A percentile compares a stretch with the other conserved stretches of the same genome.
These are phyloP conservation scores for Solea senegalensis DNA, from an alignment of 2,113 vertebrate genomes.

Conservation along the genomic window DNA sequence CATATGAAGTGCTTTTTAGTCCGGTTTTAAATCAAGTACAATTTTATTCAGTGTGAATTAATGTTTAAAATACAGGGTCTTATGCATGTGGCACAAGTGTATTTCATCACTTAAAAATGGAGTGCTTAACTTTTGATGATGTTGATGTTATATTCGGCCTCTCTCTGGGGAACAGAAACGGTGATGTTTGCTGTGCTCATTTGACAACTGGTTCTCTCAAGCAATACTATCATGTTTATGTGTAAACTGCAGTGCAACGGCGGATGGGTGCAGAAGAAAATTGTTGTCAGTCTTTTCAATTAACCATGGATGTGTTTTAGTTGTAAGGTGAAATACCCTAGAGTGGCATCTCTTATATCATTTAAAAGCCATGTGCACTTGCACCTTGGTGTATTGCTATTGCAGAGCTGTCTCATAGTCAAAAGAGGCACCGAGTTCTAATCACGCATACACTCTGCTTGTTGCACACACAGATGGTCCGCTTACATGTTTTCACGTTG, in stretches of 20 bases:
- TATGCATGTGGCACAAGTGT: too few species aligned
- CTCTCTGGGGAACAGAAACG: background rate
- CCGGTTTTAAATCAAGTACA: too few species aligned
- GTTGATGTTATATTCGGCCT: too few species aligned
- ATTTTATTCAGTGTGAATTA: too few species aligned
- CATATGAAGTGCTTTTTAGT: conserved; percentile 20
- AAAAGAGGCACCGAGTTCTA: background rate
- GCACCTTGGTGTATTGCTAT: too few species aligned
- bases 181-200: background rate
- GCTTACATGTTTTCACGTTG: background rate
- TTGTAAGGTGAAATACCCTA: background rate
- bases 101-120: too few species aligned
- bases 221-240: too few species aligned
- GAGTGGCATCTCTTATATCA: background rate
- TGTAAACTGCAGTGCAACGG: too few species aligned
- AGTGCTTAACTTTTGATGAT: too few species aligned
- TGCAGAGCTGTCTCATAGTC: background rate
- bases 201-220: too few species aligned
- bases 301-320: background rate
- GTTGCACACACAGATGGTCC: conserved; percentile 1
- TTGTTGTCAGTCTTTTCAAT: background rate
- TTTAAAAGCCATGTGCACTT: too few species aligned
- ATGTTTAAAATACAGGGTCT: background rate
- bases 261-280: background rate
- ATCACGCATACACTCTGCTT: background rate